These are phyloP conservation scores for Turritopsis rubra DNA, from an alignment of 30 jellyfish, hydroid and myxozoan genomes.

Conservation along the genomic window DNA sequence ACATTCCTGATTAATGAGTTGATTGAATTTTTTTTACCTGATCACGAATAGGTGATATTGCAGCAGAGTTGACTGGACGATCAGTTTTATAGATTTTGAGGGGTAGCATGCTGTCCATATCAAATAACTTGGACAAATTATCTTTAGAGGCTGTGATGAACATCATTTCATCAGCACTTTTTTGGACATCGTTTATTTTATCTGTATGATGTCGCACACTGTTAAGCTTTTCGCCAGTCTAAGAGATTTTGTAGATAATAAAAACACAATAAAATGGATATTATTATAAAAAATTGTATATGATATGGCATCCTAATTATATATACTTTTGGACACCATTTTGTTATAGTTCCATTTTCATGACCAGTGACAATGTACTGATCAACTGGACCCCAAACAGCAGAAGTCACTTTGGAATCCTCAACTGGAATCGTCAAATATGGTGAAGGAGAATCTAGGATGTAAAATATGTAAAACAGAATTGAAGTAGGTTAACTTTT, in stretches of 20 bases:
- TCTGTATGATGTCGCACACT: constrained; percentile 52
- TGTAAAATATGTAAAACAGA: background rate
- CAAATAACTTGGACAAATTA: constrained; percentile 73
- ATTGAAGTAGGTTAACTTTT: background rate
- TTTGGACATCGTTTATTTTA: constrained; percentile 69
- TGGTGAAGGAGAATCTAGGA: constrained; percentile 28
- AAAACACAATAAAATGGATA: background rate
- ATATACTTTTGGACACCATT: constrained; percentile 77
- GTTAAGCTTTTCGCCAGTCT: constrained; percentile 69
- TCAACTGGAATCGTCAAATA: constrained; percentile 56
- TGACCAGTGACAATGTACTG: constrained; percentile 81
- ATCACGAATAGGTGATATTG: constrained; percentile 86
- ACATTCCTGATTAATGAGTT: background rate
- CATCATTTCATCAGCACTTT: constrained; percentile 76
- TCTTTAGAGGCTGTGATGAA: constrained; percentile 85
- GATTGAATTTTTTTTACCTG: constrained; percentile 41
- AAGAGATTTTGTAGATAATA: background rate
- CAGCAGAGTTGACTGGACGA: constrained; percentile 94
- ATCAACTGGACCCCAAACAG: constrained; percentile 96
- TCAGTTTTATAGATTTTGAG: constrained; percentile 81
- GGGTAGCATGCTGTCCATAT: constrained; percentile 44
- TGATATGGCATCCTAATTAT: too few species aligned
- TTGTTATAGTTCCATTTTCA: constrained; percentile 66
- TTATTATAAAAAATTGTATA: background rate
- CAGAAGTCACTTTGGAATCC: constrained; percentile 78